Base-by-base conservation (phyloP, 2,113 vertebrate species). In the Apistogramma diplotaenia region DNA sequence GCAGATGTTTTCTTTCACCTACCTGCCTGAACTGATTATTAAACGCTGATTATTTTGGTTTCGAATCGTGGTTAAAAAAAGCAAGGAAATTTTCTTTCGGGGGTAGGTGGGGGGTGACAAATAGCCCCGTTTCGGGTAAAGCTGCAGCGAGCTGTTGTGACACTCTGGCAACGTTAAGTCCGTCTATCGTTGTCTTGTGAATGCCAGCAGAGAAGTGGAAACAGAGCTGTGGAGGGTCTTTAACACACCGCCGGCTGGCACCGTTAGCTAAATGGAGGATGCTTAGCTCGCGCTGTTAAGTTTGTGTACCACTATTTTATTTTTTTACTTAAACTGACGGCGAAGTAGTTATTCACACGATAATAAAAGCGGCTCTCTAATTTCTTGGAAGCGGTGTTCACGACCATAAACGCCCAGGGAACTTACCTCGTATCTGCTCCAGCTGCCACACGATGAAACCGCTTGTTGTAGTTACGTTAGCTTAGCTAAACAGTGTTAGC, bases 1-100 rank as follows among this genome's bases (percentile, higher is more conserved):
- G 79, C 71, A 81, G 54, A 58, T 61, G 84, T 85, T 85, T 77
- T 57, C 16, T 83, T 77, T 76, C 80, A 87, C 91, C 76, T 83
- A 87, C 91, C 86, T 87, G 78, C 2, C 19, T 27, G 33, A 70
- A 61, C 84, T 59, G 75, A 49, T 65, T 1, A 3, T 74, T 8
- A 29, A 72, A 59, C 33, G 56, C 60, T 54, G 18, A 46, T 33
- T 57, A 31, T 27, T 13, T 15, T 58, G 29, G 51, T 19, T 71
- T 60, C 40, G 25, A 46, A 29, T 29, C n/a, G 5, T 53, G 27
- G 29, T 59, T 12, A 18, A 60, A 65, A 60, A 65, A 57, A 51
- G 16, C 19, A 57, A 25, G 25, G 12, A 58, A 40, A 79, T n/a
- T n/a, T n/a, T n/a, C n/a, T n/a, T n/a, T n/a, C n/a, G n/a, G n/a